Percentiles rank a stretch among this genome's conserved stretches.
Conservation (phyloP, 2,888 invertebrate species). For the Trachelus tabidus region DNA sequence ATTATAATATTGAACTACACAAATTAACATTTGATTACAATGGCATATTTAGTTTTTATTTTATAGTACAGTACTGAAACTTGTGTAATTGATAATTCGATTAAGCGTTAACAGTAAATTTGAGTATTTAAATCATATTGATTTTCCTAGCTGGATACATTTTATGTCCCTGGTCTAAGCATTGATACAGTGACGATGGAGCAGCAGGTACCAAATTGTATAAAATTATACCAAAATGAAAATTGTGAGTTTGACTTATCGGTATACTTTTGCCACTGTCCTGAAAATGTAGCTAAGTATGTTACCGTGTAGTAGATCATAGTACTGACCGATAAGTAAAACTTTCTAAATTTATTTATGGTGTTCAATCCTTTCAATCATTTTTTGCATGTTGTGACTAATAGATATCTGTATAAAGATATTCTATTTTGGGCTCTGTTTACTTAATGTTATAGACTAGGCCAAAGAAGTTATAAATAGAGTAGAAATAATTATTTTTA, state of each 20-base stretch:
- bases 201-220: slow-evolving; percentile 46
- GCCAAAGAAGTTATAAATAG: neutral
- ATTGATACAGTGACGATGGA: slow-evolving; percentile 49
- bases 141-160: slow-evolving; percentile 46
- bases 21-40: neutral
- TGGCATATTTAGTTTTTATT: no score
- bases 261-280: neutral
- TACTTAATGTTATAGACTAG: neutral
- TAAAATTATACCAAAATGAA: slow-evolving; percentile 15
- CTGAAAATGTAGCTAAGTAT: neutral
- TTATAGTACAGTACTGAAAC: no score
- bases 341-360: neutral
- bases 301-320: neutral
- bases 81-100: neutral
- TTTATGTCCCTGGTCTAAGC: slow-evolving; percentile 39
- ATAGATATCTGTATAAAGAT: neutral
- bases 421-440: neutral
- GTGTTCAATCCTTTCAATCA: neutral
- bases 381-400: neutral
- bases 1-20: neutral
- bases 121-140: slow-evolving; percentile 26
- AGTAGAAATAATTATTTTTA: neutral
- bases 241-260: neutral
- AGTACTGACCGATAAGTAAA: neutral
- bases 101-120: neutral